Conservation (phyloP, 1,140 invertebrate genomes). For the Ceratosolen solmsi region DNA sequence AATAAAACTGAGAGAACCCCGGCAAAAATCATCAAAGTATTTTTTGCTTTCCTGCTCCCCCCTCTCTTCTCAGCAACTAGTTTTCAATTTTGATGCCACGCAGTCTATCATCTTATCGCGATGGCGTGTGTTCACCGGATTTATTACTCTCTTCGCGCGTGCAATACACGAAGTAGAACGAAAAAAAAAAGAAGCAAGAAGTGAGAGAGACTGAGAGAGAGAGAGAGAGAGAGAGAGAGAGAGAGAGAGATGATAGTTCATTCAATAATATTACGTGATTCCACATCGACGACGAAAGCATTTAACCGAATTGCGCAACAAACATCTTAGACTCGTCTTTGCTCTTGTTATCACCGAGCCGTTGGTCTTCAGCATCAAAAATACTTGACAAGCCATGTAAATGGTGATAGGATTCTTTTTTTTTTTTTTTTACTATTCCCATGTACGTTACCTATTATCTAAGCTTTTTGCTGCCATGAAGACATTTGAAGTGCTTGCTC, state of each 20-base stretch:
- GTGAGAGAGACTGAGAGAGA: neutral
- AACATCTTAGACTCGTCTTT: conserved; percentile 3
- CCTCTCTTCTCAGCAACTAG: neutral
- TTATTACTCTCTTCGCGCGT: neutral
- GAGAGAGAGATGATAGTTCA: neutral
- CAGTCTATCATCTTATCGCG: conserved; percentile 61
- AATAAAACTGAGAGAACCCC: neutral
- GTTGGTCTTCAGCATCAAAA: neutral
- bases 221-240: neutral
- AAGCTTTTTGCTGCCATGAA: neutral
- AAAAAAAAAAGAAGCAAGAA: neutral
- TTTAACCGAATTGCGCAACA: neutral
- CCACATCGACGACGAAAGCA: neutral
- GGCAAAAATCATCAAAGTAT: neutral
- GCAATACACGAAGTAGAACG: conserved; percentile 5
- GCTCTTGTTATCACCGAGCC: neutral
- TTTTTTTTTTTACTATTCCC: neutral
- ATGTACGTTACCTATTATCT: neutral
- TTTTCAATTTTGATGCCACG: conserved; percentile 57
- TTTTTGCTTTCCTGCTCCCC: neutral
- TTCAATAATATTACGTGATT: conserved; percentile 32
- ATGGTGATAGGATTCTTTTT: neutral
- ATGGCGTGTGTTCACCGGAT: neutral
- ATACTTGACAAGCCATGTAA: neutral
- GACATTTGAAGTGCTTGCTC: neutral